Conservation (phyloP, 2,797 vertebrate genomes). For the Urosaurus nigricauda region DNA sequence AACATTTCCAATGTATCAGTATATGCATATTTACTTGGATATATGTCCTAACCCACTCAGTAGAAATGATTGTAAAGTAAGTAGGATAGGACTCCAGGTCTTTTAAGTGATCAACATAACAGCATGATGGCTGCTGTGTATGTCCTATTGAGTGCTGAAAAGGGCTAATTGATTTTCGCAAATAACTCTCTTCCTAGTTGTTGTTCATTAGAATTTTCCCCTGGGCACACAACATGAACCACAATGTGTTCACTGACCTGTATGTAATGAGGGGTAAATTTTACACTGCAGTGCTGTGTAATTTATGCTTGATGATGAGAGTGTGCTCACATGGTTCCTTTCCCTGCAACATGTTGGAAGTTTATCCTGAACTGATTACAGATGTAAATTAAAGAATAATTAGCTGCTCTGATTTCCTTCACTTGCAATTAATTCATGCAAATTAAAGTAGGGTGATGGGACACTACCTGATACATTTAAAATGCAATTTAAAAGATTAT, state of each 20-base stretch:
- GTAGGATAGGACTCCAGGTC: not conserved
- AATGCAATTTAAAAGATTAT: slow-evolving; percentile 19
- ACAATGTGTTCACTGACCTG: slow-evolving; percentile 68
- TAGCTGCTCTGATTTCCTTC: slow-evolving; percentile 52
- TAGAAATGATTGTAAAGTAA: not conserved
- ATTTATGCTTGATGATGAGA: slow-evolving; percentile 65
- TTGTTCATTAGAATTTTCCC: slow-evolving; percentile 57
- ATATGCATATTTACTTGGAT: not conserved
- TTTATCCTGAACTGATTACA: slow-evolving; percentile 54
- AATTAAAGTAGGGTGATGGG: slow-evolving; percentile 14
- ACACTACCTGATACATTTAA: slow-evolving; percentile 37
- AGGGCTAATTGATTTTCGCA: slow-evolving; percentile 63
- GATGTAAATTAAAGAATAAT: slow-evolving; percentile 60
- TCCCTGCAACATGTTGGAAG: slow-evolving; percentile 60
- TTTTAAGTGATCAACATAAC: slow-evolving; percentile 17
- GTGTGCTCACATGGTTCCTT: slow-evolving; percentile 55
- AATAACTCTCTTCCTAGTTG: slow-evolving; percentile 53
- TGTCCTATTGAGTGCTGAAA: slow-evolving; percentile 41
- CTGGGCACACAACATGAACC: slow-evolving; percentile 48
- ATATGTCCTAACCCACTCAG: not conserved
- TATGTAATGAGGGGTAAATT: slow-evolving; percentile 73
- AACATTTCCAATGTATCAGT: not conserved
- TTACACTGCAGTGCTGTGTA: slow-evolving; percentile 63
- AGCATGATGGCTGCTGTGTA: slow-evolving; percentile 39
- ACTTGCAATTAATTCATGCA: slow-evolving; percentile 41